Conservation (phyloP, 2,888 invertebrate species). For the Electrophaes corylata region DNA sequence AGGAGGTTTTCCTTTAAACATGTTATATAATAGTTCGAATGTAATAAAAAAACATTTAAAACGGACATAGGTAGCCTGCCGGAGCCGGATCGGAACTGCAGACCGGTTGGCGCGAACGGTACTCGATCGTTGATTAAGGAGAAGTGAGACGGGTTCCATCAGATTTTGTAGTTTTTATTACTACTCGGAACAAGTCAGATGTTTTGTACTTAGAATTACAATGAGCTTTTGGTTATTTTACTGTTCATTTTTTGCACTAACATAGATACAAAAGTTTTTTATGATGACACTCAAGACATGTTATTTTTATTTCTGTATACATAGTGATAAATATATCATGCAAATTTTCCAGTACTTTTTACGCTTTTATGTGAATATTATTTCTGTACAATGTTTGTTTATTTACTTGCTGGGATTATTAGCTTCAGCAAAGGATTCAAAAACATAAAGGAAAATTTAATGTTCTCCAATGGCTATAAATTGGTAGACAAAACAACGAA, state of each 20-base stretch:
- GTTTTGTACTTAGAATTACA: slow-evolving; percentile 19
- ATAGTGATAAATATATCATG: too few relatives aligned
- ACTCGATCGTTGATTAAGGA: slow-evolving; percentile 39
- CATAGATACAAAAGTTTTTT: background rate
- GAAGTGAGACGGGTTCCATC: slow-evolving; percentile 36
- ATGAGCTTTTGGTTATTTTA: slow-evolving; percentile 4
- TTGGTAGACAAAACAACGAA: too few relatives aligned
- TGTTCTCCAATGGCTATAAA: too few relatives aligned
- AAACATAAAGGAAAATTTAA: too few relatives aligned
- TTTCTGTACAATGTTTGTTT: too few relatives aligned
- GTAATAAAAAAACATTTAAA: background rate
- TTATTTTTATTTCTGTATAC: too few relatives aligned
- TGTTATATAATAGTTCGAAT: too few relatives aligned
- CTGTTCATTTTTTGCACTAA: background rate
- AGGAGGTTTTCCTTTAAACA: too few relatives aligned
- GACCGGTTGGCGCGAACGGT: slow-evolving; percentile 51
- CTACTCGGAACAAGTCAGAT: slow-evolving; percentile 18
- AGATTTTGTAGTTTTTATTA: slow-evolving; percentile 33
- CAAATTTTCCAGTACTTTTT: too few relatives aligned
- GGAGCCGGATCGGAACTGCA: slow-evolving; percentile 33
- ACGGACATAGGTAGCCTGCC: slow-evolving; percentile 17
- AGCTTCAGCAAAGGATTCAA: too few relatives aligned
- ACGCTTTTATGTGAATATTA: too few relatives aligned
- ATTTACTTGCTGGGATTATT: too few relatives aligned
- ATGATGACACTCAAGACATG: background rate